Base-by-base conservation (phyloP, 2,113 vertebrate species). In the Chitala chitala region DNA sequence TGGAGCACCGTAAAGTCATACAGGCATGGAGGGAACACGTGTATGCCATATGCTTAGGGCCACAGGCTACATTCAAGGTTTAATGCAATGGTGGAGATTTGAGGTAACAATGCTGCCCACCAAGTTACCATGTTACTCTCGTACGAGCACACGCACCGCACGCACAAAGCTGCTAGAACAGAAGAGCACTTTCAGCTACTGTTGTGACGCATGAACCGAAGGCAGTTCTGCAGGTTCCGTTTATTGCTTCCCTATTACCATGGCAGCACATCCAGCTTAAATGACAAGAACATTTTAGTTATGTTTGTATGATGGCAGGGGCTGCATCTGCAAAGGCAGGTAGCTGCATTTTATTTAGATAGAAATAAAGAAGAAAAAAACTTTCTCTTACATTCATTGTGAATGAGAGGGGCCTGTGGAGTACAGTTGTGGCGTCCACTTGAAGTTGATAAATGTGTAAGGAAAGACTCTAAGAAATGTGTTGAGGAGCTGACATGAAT, bases 391-490 rank as follows among this genome's bases (percentile, higher is more conserved):
- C n/a, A n/a, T n/a, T n/a, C n/a, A n/a, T n/a, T 51, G 48, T 5
- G 38, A 9, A 13, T 26, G 7, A 2, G 42, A 20, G 42, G 1
- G 5, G 24, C 64, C 22, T 68, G n/a, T 68, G 24, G 5, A 6
- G n/a, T 10, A 42, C 22, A 31, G 22, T 2, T 20, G 1, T 31
- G 13, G 65, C 10, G 44, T 13, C 42, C 65, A 12, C 42, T 48
- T 38, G n/a, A 36, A 26, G 63, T 4, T 65, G 63, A 65, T 65
- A 48, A 68, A 68, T 48, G 64, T 38, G 13, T 68, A 24, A 68
- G 12, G 26, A 31, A 69, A 33, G 8, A 13, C 13, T 15, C n/a
- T 33, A 31, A 69, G 48, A 50, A 69, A 53, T 33, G 46, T 53
- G 24, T 51, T 53, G 44, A 31, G 68, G 17, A 36, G 68, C 68